Conservation (phyloP, 2,113 vertebrate genomes). For the Vulpes ferrilata region DNA sequence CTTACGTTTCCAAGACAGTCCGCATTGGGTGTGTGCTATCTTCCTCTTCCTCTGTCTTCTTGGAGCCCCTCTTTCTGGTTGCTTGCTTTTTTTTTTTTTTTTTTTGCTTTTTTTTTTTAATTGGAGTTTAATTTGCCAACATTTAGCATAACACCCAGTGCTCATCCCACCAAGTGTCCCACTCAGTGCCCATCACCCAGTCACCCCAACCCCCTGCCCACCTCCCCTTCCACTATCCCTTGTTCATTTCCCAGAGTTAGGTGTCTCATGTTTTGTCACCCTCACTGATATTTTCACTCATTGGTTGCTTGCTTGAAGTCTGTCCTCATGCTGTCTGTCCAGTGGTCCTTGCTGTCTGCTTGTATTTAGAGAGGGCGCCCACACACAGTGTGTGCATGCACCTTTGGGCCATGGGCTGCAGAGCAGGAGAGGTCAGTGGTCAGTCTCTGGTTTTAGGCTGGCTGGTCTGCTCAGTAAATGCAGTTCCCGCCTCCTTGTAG, state of each 20-base stretch:
- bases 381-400: neutral
- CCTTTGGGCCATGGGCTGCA: neutral
- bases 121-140: no score
- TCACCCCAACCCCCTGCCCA: no score
- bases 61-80: neutral
- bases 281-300: no score
- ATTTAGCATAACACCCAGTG: no score
- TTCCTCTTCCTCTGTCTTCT: neutral
- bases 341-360: neutral
- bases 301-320: neutral
- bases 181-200: no score
- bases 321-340: neutral
- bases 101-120: no score
- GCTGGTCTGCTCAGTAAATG: neutral
- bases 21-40: fast-evolving
- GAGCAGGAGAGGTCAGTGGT: neutral
- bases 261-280: no score
- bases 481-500: neutral
- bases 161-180: no score
- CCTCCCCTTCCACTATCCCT: no score
- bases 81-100: neutral
- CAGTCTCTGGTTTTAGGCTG: neutral
- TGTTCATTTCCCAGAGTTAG: no score
- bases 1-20: neutral
- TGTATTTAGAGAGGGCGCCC: neutral